Percentiles rank a stretch among this genome's conserved stretches.
phyloP scores from a whole-genome alignment of 2,797 vertebrate genomes.

The Glyptemys insculpta region DNA sequence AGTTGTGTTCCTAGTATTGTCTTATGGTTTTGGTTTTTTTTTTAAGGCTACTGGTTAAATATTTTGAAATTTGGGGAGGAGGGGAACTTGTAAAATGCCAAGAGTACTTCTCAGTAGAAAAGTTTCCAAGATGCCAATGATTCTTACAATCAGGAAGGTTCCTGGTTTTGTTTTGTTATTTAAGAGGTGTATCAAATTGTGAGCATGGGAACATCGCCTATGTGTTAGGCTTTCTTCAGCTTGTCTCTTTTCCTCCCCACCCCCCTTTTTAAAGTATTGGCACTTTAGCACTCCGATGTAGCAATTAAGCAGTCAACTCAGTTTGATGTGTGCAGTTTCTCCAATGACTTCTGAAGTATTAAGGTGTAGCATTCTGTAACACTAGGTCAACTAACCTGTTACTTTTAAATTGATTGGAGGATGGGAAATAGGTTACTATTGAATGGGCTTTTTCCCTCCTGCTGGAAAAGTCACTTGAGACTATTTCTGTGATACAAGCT shows the following conservation, averaged over 20 bases:
- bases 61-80: background rate
- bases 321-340: background rate
- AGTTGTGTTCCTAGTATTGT: background rate
- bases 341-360: background rate
- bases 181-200: background rate
- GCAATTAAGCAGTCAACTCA: background rate
- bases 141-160: background rate
- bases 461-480: background rate
- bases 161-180: background rate
- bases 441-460: background rate
- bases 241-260: background rate
- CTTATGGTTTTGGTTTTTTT: background rate
- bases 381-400: background rate
- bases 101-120: background rate
- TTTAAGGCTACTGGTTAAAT: background rate
- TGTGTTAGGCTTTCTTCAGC: background rate
- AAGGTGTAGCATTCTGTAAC: background rate
- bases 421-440: background rate
- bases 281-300: background rate
- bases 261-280: background rate
- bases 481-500: background rate
- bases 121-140: background rate
- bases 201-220: background rate
- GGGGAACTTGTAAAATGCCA: background rate
- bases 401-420: background rate